phyloP scores from a whole-genome alignment of 2,797 vertebrate species.

The Chelon labrosus region DNA sequence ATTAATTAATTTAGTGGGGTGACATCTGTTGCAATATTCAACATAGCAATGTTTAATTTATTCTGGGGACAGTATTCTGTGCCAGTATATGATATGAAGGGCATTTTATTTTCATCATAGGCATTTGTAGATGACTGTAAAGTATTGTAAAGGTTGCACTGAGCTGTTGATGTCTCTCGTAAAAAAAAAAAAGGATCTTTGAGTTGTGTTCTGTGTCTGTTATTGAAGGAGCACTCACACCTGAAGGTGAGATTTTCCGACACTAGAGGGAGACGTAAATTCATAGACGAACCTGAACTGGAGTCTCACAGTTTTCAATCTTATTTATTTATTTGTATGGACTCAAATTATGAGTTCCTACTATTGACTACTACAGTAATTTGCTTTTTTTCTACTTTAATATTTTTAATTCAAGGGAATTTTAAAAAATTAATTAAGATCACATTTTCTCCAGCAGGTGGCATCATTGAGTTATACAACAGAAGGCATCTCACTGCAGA shows the following conservation, averaged over 20 bases:
- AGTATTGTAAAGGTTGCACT: slow-evolving; percentile 22
- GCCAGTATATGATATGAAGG: slow-evolving; percentile 47
- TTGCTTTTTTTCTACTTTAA: not conserved
- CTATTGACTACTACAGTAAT: not conserved
- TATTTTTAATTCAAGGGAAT: no score
- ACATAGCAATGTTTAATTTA: not conserved
- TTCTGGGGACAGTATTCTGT: slow-evolving; percentile 36
- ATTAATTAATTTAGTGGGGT: no score
- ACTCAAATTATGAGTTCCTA: not conserved
- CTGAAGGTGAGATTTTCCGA: not conserved
- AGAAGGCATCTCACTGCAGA: not conserved
- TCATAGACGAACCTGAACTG: not conserved
- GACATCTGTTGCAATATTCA: slow-evolving; percentile 1
- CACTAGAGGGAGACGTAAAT: slow-evolving; percentile 65
- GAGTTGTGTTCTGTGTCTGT: slow-evolving; percentile 1
- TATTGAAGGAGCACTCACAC: not conserved
- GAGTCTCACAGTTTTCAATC: not conserved
- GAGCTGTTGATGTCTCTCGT: slow-evolving; percentile 28
- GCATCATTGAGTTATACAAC: slow-evolving; percentile 4
- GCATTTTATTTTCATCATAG: slow-evolving; percentile 34
- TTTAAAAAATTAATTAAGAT: not conserved
- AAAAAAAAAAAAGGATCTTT: not conserved
- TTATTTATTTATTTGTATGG: not conserved
- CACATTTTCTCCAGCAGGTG: slow-evolving; percentile 38
- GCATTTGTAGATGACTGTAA: slow-evolving; percentile 16